Base-by-base conservation (phyloP, 1,140 invertebrate species). In the Spodoptera frugiperda region DNA sequence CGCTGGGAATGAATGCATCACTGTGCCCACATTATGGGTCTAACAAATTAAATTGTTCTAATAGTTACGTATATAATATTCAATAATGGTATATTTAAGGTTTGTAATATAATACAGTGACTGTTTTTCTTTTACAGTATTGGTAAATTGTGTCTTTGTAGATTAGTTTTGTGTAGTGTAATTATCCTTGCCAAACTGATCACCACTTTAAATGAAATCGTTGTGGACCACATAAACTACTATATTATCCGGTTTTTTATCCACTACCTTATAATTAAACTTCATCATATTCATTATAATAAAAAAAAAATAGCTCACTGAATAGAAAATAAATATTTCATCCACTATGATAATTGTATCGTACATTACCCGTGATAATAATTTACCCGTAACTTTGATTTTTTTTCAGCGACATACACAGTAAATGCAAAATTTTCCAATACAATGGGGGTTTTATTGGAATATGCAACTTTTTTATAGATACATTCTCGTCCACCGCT, bases 1-100 rank as follows among this genome's bases (percentile, higher is more conserved):
- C 54, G 53, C 79, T 67, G 71, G 70, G 70, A 84, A 39, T 78
- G 80, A 79, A 81, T 85, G 84, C 81, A 82, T 77, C 76, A 80
- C 81, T 77, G 67, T 80, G 77, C 77, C 75, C 74, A 78, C 61
- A 79, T 78, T 68, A 82, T 76, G 79, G 54, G 63, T 61, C 68
- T 30, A 76, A 74, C 61, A 76, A 53, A 73, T 76, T 51, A 19
- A 21, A 33, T 54, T 61, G 6, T 76, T 73, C 46, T 54, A 21
- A 46, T n/a, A 25, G 67, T 70, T 53, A 70, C 49, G 46, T 49
- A 65, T 17, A 48, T 4, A 65, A 15, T 44, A 39, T 30, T 55
- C 54, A 21, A 55, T 55, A 25, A 12, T 25, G 19, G 12, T 21
- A 21, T 17, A 17, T n/a, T 54, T 21, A 9, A n/a, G n/a, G 10